Conservation (phyloP, 2,888 invertebrate species). For the Nipponacmea schrenckii region DNA sequence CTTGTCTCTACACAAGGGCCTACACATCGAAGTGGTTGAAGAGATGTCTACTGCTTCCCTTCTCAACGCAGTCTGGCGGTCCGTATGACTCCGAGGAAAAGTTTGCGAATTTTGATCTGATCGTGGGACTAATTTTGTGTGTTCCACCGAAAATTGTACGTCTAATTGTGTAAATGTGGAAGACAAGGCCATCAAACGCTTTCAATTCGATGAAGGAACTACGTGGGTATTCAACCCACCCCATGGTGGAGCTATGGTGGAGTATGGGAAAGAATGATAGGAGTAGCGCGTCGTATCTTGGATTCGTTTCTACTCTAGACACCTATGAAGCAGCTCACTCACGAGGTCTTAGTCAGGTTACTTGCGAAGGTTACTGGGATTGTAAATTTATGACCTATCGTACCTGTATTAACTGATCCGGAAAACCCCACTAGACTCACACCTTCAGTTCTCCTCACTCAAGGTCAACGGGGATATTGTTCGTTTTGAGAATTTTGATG, state of each 20-base stretch:
- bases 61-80: constrained; percentile 9
- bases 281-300: not conserved
- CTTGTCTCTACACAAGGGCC: constrained; percentile 2
- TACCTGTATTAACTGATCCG: constrained; percentile 4
- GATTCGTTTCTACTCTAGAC: not conserved
- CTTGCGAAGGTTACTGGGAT: not conserved
- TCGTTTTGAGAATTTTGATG: not conserved
- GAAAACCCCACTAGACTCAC: not conserved
- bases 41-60: constrained; percentile 12
- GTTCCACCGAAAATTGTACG: not conserved
- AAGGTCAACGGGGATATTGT: not conserved
- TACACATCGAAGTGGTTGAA: constrained; percentile 15
- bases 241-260: constrained; percentile 28
- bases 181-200: no score
- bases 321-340: constrained; percentile 1
- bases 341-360: not conserved
- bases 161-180: no score
- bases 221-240: constrained; percentile 34
- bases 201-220: not conserved
- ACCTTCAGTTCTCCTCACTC: constrained; percentile 1
- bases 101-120: constrained; percentile 3
- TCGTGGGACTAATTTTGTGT: constrained; percentile 13
- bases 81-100: constrained; percentile 4
- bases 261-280: constrained; percentile 7
- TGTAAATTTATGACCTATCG: constrained; percentile 5